A percentile compares a stretch with the other conserved stretches of the same genome.
Evolutionary conservation across 2,888 invertebrate genomes (phyloP).

Genomic region (Mylabris sibirica): DNA sequence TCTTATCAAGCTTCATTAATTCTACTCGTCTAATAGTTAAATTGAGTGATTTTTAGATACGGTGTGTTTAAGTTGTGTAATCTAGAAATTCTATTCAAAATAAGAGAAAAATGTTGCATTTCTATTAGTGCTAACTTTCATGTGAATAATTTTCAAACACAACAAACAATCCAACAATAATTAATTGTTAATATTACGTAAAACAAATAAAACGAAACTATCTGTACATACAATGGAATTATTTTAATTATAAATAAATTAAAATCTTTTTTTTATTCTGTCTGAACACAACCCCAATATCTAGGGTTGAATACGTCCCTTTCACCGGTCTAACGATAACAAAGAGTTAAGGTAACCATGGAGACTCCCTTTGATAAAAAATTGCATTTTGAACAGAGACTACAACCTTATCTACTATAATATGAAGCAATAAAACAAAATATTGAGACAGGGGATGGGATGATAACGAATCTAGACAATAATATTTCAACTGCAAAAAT

Average conservation of each 20-base stretch:
- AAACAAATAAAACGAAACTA: not conserved
- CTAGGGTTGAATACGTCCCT: constrained; percentile 14
- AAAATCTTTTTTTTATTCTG: not conserved
- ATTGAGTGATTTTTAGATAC: not conserved
- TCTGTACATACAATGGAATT: not conserved
- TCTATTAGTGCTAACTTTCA: not conserved
- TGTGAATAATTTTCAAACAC: not conserved
- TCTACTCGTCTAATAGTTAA: not conserved
- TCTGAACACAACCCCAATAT: not conserved
- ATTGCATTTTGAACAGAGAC: constrained; percentile 17
- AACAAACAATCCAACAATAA: not conserved
- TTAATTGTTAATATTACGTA: not conserved
- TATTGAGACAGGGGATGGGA: not conserved
- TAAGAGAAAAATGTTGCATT: not conserved
- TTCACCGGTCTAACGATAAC: constrained; percentile 20
- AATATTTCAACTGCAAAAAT: not conserved
- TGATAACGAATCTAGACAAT: not conserved
- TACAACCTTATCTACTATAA: not conserved
- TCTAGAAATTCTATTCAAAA: not conserved
- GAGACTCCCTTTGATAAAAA: constrained; percentile 20
- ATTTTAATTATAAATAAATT: not conserved
- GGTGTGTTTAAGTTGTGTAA: not conserved
- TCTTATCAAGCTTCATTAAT: not conserved
- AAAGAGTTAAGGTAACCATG: constrained; percentile 25
- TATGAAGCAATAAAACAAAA: not conserved